Conservation (phyloP, 2,888 invertebrate species). For the Papilio elwesi region DNA sequence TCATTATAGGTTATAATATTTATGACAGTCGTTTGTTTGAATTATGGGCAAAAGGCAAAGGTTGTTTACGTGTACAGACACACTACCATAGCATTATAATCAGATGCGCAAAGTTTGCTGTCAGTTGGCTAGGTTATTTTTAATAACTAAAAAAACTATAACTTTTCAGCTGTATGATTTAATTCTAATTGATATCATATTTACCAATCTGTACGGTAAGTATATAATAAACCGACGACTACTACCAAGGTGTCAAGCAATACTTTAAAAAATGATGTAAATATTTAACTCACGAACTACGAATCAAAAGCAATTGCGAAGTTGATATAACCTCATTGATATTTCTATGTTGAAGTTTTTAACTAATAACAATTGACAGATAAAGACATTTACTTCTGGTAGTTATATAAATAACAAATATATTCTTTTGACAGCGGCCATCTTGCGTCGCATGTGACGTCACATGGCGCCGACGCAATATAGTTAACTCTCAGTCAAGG, state of each 20-base stretch:
- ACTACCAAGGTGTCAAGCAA: neutral
- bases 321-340: neutral
- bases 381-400: neutral
- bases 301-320: neutral
- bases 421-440: constrained; percentile 45
- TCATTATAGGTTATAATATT: constrained; percentile 33
- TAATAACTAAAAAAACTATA: too few species aligned
- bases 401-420: neutral
- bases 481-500: constrained; percentile 57
- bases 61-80: neutral
- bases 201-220: neutral
- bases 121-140: neutral
- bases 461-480: constrained; percentile 46
- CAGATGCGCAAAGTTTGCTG: neutral
- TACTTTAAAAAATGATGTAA: neutral
- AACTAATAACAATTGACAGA: too few species aligned
- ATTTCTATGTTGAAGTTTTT: neutral
- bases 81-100: neutral
- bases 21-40: constrained; percentile 1
- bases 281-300: neutral
- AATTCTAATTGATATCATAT: neutral
- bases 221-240: neutral
- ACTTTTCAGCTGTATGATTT: neutral
- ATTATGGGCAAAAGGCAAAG: constrained; percentile 16
- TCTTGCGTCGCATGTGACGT: constrained; percentile 44